Conservation (phyloP, 2,888 invertebrate species). For the Leptinotarsa tumamoca region DNA sequence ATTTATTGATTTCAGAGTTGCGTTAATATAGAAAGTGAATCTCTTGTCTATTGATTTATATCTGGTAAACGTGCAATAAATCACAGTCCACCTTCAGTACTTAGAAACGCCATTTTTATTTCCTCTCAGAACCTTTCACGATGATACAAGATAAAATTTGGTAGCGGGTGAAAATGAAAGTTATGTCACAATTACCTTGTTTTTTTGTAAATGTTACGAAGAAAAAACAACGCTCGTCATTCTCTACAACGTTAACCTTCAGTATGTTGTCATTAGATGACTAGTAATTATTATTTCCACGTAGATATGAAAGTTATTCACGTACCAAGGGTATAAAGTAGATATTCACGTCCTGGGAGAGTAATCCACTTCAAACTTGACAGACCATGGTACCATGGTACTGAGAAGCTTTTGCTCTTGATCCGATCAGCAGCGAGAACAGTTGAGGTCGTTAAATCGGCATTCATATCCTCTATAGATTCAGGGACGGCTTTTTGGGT, state of each 20-base stretch:
- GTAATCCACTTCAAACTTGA: too few relatives aligned
- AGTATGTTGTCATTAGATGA: too few relatives aligned
- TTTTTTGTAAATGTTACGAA: neutral
- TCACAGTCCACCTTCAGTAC: neutral
- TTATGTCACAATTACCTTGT: neutral
- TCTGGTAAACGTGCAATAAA: neutral
- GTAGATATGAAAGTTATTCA: too few relatives aligned
- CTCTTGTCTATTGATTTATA: slow-evolving; percentile 12
- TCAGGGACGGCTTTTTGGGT: too few relatives aligned
- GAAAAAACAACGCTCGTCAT: neutral
- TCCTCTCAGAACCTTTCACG: slow-evolving; percentile 5
- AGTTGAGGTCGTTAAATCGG: too few relatives aligned
- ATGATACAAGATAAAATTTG: slow-evolving; percentile 1
- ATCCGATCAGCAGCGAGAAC: too few relatives aligned
- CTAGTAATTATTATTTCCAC: too few relatives aligned
- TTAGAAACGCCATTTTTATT: neutral
- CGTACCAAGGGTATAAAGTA: too few relatives aligned
- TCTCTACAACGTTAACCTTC: neutral
- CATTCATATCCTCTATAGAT: too few relatives aligned
- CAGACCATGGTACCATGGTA: too few relatives aligned
- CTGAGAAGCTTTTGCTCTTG: too few relatives aligned
- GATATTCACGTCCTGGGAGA: too few relatives aligned
- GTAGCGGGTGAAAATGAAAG: slow-evolving; percentile 2
- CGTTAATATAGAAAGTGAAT: slow-evolving; percentile 16
- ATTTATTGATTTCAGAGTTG: neutral